These are phyloP conservation scores for Cephalotes varians DNA, from an alignment of 2,888 invertebrate species.

Conservation along the genomic window DNA sequence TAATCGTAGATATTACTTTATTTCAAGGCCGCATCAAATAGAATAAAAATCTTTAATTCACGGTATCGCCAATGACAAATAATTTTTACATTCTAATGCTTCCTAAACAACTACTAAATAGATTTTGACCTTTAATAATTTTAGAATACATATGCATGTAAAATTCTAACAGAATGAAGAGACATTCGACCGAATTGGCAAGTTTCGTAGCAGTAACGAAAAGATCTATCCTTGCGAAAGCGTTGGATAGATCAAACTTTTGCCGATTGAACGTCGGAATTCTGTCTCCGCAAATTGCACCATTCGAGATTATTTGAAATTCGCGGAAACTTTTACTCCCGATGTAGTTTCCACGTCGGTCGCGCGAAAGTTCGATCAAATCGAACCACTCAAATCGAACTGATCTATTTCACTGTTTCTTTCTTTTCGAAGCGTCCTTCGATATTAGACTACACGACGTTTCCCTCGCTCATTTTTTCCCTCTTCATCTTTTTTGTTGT, in stretches of 20 bases:
- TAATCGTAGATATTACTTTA: background rate
- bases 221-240: slow-evolving; percentile 44
- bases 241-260: slow-evolving; percentile 69
- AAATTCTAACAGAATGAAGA: background rate
- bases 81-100: background rate
- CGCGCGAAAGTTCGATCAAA: slow-evolving; percentile 81
- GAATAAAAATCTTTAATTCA: background rate
- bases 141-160: background rate
- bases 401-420: slow-evolving; percentile 65
- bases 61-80: background rate
- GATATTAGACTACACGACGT: slow-evolving; percentile 2
- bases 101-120: background rate
- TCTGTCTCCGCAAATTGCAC: slow-evolving; percentile 81
- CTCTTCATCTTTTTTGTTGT: slow-evolving; percentile 44
- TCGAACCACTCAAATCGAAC: slow-evolving; percentile 75
- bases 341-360: slow-evolving; percentile 75
- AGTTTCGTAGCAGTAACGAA: slow-evolving; percentile 30
- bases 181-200: background rate
- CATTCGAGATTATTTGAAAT: slow-evolving; percentile 83
- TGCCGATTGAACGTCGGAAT: slow-evolving; percentile 69
- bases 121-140: background rate
- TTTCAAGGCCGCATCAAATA: background rate
- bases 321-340: slow-evolving; percentile 78
- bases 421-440: slow-evolving; percentile 22
- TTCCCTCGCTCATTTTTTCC: slow-evolving; percentile 48